phyloP scores from a whole-genome alignment of 2,888 invertebrate genomes.

The Operophtera brumata region DNA sequence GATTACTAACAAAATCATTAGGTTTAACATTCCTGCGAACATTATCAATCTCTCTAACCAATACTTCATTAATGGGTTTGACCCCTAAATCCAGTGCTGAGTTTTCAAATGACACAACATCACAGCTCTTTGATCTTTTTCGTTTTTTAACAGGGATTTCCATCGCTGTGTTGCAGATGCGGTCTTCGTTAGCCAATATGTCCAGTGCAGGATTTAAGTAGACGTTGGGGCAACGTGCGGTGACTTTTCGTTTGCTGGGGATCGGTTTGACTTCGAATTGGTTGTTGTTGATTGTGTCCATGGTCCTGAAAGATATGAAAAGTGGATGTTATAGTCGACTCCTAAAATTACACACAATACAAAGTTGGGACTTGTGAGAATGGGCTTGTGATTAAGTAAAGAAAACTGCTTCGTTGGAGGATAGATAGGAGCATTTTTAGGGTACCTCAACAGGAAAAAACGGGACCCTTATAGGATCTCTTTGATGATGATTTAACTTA shows the following conservation, averaged over 20 bases:
- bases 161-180: constrained; percentile 75
- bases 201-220: constrained; percentile 74
- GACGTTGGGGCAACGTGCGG: constrained; percentile 57
- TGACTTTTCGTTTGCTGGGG: constrained; percentile 67
- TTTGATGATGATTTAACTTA: too few relatives aligned
- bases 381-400: too few relatives aligned
- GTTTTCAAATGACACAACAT: constrained; percentile 67
- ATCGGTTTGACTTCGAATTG: constrained; percentile 69
- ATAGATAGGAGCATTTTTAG: too few relatives aligned
- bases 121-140: constrained; percentile 65
- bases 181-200: constrained; percentile 70
- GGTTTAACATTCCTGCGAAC: constrained; percentile 58
- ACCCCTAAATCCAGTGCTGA: constrained; percentile 64
- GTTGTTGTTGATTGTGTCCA: constrained; percentile 70
- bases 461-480: too few relatives aligned
- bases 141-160: constrained; percentile 71
- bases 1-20: background rate
- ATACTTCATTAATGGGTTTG: constrained; percentile 57
- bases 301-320: constrained; percentile 38
- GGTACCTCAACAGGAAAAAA: too few relatives aligned
- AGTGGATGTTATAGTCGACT: background rate
- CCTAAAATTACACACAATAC: too few relatives aligned
- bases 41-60: constrained; percentile 67
- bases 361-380: too few relatives aligned
- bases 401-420: too few relatives aligned